Evolutionary conservation across 2,797 vertebrate species (phyloP).

Genomic region (Anguilla marmorata): DNA sequence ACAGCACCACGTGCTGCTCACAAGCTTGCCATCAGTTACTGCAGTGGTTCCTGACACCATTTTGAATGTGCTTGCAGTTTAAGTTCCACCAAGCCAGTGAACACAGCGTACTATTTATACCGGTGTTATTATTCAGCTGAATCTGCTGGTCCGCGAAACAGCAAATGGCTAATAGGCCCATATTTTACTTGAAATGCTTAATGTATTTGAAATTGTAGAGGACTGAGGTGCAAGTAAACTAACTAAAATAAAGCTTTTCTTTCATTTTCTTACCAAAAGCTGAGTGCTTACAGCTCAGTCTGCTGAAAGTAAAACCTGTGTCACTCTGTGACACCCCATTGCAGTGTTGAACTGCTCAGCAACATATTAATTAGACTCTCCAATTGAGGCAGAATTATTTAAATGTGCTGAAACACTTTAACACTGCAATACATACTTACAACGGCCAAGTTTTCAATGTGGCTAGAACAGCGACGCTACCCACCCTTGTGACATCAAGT

Average conservation of each 20-base stretch:
- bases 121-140: not conserved
- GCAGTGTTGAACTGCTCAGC: not conserved
- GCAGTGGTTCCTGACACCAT: not conserved
- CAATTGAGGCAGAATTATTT: not conserved
- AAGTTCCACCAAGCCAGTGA: not conserved
- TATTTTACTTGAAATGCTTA: not conserved
- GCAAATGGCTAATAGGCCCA: not conserved
- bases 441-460: not conserved
- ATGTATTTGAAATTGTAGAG: not conserved
- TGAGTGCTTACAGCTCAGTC: not conserved
- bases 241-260: not conserved
- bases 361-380: not conserved
- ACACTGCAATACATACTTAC: not conserved
- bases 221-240: not conserved
- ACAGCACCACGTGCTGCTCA: no score
- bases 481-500: not conserved
- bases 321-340: not conserved
- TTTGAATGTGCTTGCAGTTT: not conserved
- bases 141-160: not conserved
- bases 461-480: not conserved
- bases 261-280: not conserved
- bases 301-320: not conserved
- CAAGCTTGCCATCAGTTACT: not conserved
- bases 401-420: not conserved
- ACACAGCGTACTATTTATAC: not conserved